These are phyloP conservation scores for Hippoglossus hippoglossus DNA, from an alignment of 2,797 vertebrate species.

Conservation along the genomic window DNA sequence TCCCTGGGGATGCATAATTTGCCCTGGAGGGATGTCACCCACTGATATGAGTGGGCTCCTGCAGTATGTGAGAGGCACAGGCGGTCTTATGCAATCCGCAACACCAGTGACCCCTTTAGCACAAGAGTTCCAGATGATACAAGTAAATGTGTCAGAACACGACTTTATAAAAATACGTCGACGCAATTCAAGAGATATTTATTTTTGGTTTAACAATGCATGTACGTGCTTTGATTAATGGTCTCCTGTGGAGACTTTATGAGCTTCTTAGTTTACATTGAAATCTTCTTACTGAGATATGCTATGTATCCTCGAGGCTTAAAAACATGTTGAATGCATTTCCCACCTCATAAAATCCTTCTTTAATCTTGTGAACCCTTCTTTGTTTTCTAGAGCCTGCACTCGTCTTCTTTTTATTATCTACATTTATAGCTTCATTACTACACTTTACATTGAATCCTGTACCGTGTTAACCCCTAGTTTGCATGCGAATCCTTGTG, in stretches of 20 bases:
- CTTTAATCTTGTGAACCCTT: conserved; percentile 29
- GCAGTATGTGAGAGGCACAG: conserved; percentile 46
- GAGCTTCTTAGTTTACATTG: conserved; percentile 35
- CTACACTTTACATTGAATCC: conserved; percentile 17
- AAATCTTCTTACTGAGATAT: conserved; percentile 26
- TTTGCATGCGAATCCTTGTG: neutral
- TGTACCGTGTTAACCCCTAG: neutral
- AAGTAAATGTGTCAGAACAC: conserved; percentile 30
- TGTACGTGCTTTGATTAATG: conserved; percentile 41
- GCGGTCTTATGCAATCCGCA: conserved; percentile 52
- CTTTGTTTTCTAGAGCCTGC: conserved; percentile 23
- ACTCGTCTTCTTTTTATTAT: neutral
- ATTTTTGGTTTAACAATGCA: conserved; percentile 44
- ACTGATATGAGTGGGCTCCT: conserved; percentile 69
- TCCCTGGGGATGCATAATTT: conserved; percentile 62
- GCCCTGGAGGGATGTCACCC: conserved; percentile 67
- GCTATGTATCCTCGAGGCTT: conserved; percentile 41
- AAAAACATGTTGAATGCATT: conserved; percentile 47
- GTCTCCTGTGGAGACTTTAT: conserved; percentile 47
- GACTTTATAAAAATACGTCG: conserved; percentile 14
- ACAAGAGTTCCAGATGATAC: conserved; percentile 38
- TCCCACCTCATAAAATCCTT: conserved; percentile 27
- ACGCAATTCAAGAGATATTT: conserved; percentile 20
- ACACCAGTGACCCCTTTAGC: conserved; percentile 39
- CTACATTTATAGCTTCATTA: conserved; percentile 17